Evolutionary conservation across 2,888 invertebrate species (phyloP).

Genomic region (Scaptomyza flava): DNA sequence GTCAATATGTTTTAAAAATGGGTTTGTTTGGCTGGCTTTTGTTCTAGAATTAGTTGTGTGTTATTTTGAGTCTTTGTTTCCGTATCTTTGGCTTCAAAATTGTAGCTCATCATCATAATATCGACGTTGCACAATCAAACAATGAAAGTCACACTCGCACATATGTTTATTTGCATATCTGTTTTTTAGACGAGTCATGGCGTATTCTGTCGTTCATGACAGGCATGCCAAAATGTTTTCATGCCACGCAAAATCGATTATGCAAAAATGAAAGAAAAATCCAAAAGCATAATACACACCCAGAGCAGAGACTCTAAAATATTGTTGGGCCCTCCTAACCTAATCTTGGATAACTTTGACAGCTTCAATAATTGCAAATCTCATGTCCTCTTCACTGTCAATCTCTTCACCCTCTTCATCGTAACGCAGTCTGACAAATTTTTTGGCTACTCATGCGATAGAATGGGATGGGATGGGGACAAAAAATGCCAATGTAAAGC

Average conservation of each 20-base stretch:
- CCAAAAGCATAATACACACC: slow-evolving; percentile 34
- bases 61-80: slow-evolving; percentile 2
- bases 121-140: slow-evolving; percentile 44
- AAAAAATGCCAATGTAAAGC: slow-evolving; percentile 56
- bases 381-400: slow-evolving; percentile 39
- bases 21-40: slow-evolving; percentile 18
- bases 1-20: slow-evolving; percentile 32
- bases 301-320: neutral
- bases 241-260: slow-evolving; percentile 66
- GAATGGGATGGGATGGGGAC: neutral
- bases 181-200: slow-evolving; percentile 63
- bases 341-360: slow-evolving; percentile 16
- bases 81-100: slow-evolving; percentile 39
- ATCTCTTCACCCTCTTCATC: slow-evolving; percentile 12
- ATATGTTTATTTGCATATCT: slow-evolving; percentile 51
- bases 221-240: slow-evolving; percentile 28
- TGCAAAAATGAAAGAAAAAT: slow-evolving; percentile 63
- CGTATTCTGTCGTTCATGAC: slow-evolving; percentile 64
- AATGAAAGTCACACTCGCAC: slow-evolving; percentile 53
- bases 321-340: neutral
- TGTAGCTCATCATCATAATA: slow-evolving; percentile 62
- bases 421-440: slow-evolving; percentile 16
- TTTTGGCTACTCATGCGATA: slow-evolving; percentile 33
- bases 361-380: slow-evolving; percentile 33
- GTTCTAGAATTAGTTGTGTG: slow-evolving; percentile 21